Base-by-base conservation (phyloP, 1,140 invertebrate species). In the Rhyzopertha dominica region DNA sequence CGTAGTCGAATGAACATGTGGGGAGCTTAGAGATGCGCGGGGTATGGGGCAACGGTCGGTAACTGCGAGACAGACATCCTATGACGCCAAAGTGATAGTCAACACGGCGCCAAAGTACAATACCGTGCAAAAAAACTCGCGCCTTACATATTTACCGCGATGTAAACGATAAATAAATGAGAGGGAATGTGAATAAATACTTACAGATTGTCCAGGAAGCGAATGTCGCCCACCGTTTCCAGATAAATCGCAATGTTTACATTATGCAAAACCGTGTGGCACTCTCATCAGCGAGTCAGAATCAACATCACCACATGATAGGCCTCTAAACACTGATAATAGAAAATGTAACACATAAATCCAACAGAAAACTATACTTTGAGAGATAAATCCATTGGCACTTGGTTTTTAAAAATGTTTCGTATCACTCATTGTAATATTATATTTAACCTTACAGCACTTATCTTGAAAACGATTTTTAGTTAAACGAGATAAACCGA, bases 41-140 rank as follows among this genome's bases (percentile, higher is more conserved):
- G 49, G 46, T 47, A 52, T 42, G 45, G 50, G 54, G 52, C 53
- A 43, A 34, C 44, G 53, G 28, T 53, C 46, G 49, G 46, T 51
- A 45, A 50, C 44, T 53, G 44, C 49, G 43, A 62, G 61, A 64
- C 62, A 65, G 62, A 62, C 61, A 59, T 56, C 58, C 54, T 65
- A 61, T 66, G 64, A 67, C 64, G 64, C 64, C 64, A 67, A 57
- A 58, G 61, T 56, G 58, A 65, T 62, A 66, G 64, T 67, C 64
- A 53, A 28, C 49, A 43, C 59, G 64, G 64, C 65, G 65, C 65
- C 64, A 61, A 51, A 42, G 61, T 61, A 65, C 60, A 64, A 57
- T 64, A 61, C 59, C 60, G 52, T 61, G 62, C 62, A 61, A 64
- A 64, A 63, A 58, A 54, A 20, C 47, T 17, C 40, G 32, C 32